Evolutionary conservation across 2,888 invertebrate genomes (phyloP).

Genomic region (Mimas tiliae): DNA sequence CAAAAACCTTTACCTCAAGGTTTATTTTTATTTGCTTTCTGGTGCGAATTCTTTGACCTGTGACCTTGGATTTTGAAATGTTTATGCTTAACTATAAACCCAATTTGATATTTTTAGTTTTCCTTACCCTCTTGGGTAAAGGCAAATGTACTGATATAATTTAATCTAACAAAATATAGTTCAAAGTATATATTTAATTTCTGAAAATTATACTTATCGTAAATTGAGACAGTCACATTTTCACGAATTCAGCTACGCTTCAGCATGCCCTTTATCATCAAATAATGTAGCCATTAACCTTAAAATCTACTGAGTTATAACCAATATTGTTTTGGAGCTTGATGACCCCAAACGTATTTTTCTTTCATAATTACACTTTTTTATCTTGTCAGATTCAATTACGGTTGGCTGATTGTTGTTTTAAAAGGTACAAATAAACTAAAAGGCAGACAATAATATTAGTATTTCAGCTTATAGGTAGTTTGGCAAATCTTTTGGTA

Average conservation of each 20-base stretch:
- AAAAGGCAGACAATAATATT: not conserved
- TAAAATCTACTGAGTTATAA: no score
- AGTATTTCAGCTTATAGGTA: not conserved
- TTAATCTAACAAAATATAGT: no score
- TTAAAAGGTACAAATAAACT: not conserved
- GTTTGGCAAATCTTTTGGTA: not conserved
- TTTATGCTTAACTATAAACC: not conserved
- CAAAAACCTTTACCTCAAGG: not conserved
- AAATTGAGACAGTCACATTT: no score
- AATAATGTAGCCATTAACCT: no score
- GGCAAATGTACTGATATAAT: not conserved
- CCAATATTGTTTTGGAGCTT: not conserved
- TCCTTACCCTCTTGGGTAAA: no score
- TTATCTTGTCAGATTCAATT: not conserved
- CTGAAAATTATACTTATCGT: no score
- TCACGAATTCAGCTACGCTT: no score
- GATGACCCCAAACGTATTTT: not conserved
- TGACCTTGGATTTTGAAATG: conserved; percentile 5
- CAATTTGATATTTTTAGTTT: no score
- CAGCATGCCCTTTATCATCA: no score
- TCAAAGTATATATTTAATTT: no score
- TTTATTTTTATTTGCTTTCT: conserved; percentile 21
- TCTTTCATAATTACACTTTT: not conserved
- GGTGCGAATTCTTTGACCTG: conserved; percentile 8
- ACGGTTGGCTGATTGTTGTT: not conserved